phyloP scores from a whole-genome alignment of 2,888 invertebrate species.

The Caenorhabditis virilis region DNA sequence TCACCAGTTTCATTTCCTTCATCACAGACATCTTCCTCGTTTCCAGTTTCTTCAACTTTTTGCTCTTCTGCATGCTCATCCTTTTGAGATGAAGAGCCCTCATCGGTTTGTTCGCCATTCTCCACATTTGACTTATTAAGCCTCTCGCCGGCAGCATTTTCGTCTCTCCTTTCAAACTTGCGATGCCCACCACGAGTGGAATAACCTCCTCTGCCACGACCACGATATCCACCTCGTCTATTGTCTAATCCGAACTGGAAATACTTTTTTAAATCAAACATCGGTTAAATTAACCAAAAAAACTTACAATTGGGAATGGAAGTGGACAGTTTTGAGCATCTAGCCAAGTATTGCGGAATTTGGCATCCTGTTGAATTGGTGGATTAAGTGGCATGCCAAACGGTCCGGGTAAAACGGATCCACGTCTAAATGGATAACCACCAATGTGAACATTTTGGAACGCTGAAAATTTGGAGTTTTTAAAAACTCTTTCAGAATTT shows the following conservation, averaged over 20 bases:
- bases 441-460: constrained; percentile 18
- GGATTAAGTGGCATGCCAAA: constrained; percentile 14
- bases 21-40: background rate
- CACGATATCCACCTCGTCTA: constrained; percentile 4
- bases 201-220: constrained; percentile 12
- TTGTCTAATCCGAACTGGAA: background rate
- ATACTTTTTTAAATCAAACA: background rate
- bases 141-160: background rate
- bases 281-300: background rate
- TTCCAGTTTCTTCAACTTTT: background rate
- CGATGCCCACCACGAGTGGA: constrained; percentile 3
- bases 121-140: background rate
- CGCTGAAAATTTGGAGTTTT: background rate
- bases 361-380: constrained; percentile 32
- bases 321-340: constrained; percentile 29
- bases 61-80: background rate
- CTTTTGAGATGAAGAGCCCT: background rate
- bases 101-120: background rate
- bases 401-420: constrained; percentile 18
- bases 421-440: background rate
- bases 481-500: background rate
- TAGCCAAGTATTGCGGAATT: constrained; percentile 55
- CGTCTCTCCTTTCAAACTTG: too few species aligned
- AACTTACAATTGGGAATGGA: background rate
- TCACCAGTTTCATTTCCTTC: background rate